Base-by-base conservation (phyloP, 2,888 invertebrate species). In the Emmelina monodactyla region DNA sequence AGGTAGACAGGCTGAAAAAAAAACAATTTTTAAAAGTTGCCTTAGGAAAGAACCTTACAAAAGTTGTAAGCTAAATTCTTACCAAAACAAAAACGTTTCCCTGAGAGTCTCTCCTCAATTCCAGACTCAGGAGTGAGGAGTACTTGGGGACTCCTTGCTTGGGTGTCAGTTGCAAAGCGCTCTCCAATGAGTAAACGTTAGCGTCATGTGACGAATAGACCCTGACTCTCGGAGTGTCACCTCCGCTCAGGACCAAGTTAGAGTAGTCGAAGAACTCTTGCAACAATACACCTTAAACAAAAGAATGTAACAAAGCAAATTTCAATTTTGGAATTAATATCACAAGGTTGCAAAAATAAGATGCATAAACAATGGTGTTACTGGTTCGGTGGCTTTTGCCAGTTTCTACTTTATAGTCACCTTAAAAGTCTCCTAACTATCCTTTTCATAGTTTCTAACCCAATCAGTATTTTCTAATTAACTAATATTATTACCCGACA, bases 11-110 rank as follows among this genome's bases (percentile, higher is more conserved):
- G 53, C 64, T 64, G 50, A 12, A 28, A 29, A 28, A 7, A 14
- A 6, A 32, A 32, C 2, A 28, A 28, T 28, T 13, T 33, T 11
- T 22, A 12, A 25, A 25, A 19, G 19, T 6, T 19, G 19, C 5
- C 9, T 19, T 6, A 5, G 19, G 5, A 6, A 19, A 19, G 5
- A 19, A 6, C 9, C 5, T 6, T 19, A 19, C 5, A 6, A 19
- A 19, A 19, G 9, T 6, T 5, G 9, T 19, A 19, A 19, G 9
- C 2, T 3, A 11, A 9, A 15, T 12, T 46, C 58, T 55, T 34
- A 62, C 63, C 51, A 57, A 33, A 1, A 64, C 58, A 28, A 60
- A 46, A 39, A 51, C 55, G 31, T 55, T 28, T 6, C 51, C 57
- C 0, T 31, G 32, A 1, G 28, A 28, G 1, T 49, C 40, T 19